phyloP scores from a whole-genome alignment of 2,888 invertebrate genomes.

The Eumacrocentrus americanus region DNA sequence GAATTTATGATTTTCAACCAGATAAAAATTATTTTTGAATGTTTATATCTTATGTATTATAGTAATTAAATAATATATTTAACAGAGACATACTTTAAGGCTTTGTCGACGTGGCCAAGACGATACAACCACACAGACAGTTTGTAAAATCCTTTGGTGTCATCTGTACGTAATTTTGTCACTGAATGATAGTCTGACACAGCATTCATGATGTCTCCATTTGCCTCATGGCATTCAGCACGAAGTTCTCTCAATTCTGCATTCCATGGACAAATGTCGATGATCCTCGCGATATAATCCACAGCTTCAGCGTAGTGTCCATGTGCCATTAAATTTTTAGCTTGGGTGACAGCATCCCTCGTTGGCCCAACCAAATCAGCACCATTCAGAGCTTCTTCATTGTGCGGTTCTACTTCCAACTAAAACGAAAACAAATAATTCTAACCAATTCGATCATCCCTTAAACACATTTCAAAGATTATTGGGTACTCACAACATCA shows the following conservation, averaged over 20 bases:
- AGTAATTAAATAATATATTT: not conserved
- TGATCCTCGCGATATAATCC: conserved; percentile 67
- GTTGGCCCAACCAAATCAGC: conserved; percentile 72
- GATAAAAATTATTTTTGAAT: not conserved
- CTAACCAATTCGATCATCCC: not conserved
- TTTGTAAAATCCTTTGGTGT: conserved; percentile 83
- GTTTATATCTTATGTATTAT: not conserved
- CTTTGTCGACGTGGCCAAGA: conserved; percentile 89
- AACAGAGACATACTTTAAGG: conserved; percentile 71
- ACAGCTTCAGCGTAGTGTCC: conserved; percentile 69
- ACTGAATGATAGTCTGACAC: conserved; percentile 89
- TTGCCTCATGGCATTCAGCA: conserved; percentile 80
- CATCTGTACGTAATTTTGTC: conserved; percentile 90
- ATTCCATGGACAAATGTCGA: conserved; percentile 92
- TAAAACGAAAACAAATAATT: conserved; percentile 48
- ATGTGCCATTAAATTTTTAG: conserved; percentile 69
- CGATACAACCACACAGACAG: conserved; percentile 86
- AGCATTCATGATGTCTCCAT: conserved; percentile 83
- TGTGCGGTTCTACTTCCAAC: conserved; percentile 75
- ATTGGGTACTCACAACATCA: conserved; percentile 74
- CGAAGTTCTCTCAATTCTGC: conserved; percentile 81
- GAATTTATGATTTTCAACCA: too few relatives aligned
- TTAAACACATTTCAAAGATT: conserved; percentile 11
- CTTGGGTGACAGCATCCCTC: conserved; percentile 69
- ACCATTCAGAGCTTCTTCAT: conserved; percentile 74